phyloP scores from a whole-genome alignment of 2,888 invertebrate genomes.

The Nezara viridula region DNA sequence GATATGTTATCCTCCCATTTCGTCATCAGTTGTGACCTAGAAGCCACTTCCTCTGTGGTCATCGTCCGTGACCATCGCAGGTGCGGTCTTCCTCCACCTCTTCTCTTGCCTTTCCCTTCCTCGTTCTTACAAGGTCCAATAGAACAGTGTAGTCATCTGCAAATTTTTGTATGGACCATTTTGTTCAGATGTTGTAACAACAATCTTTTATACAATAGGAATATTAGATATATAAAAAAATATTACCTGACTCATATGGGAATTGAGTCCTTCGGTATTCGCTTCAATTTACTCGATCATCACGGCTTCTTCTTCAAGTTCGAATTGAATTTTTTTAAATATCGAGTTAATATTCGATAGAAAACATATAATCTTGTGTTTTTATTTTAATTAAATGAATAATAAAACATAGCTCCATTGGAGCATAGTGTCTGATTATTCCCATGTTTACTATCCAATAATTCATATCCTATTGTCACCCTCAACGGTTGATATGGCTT shows the following conservation, averaged over 20 bases:
- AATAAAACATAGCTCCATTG: neutral
- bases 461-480: neutral
- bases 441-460: neutral
- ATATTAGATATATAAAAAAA: no score
- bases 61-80: constrained; percentile 24
- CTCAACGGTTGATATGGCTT: neutral
- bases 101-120: constrained; percentile 5
- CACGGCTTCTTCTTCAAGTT: no score
- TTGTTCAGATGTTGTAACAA: no score
- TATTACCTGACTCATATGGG: no score
- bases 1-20: neutral
- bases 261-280: no score
- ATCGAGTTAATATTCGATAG: no score
- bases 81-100: constrained; percentile 10
- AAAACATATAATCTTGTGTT: no score
- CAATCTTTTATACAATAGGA: no score
- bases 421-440: neutral
- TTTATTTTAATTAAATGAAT: neutral
- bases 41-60: constrained; percentile 5
- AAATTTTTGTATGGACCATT: neutral
- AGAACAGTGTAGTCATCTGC: neutral
- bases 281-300: no score
- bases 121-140: neutral
- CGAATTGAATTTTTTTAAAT: no score
- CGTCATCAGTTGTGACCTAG: constrained; percentile 18